Evolutionary conservation across 1,140 invertebrate genomes (phyloP).

Genomic region (Bombus turneri): DNA sequence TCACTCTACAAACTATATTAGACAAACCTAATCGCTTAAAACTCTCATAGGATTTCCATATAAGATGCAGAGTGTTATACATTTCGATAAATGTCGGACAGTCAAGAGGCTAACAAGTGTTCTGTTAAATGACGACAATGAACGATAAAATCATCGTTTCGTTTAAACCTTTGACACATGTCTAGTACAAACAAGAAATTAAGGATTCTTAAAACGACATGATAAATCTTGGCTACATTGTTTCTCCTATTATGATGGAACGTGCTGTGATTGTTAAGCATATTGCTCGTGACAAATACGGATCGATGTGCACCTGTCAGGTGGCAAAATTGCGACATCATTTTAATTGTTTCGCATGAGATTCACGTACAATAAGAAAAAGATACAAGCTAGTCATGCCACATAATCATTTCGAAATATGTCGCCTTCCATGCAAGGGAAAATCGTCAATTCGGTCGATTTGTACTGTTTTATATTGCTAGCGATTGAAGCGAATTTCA

Average conservation of each 20-base stretch:
- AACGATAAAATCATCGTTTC: neutral
- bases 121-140: neutral
- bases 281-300: neutral
- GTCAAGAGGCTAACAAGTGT: neutral
- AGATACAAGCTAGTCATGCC: neutral
- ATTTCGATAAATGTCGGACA: neutral
- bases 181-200: too few relatives aligned
- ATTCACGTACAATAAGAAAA: neutral
- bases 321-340: slow-evolving; percentile 26
- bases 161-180: neutral
- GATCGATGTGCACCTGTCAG: slow-evolving; percentile 18
- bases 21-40: neutral
- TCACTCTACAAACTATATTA: neutral
- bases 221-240: neutral
- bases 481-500: neutral
- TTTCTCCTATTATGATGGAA: neutral
- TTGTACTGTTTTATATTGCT: neutral
- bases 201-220: neutral
- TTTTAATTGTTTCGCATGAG: neutral
- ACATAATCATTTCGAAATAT: neutral
- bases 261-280: neutral
- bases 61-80: too few relatives aligned
- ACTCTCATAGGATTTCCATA: neutral
- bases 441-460: too few relatives aligned
- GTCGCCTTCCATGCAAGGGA: neutral